Evolutionary conservation across 2,113 vertebrate genomes (phyloP).

Genomic region (Serilophus lunatus): DNA sequence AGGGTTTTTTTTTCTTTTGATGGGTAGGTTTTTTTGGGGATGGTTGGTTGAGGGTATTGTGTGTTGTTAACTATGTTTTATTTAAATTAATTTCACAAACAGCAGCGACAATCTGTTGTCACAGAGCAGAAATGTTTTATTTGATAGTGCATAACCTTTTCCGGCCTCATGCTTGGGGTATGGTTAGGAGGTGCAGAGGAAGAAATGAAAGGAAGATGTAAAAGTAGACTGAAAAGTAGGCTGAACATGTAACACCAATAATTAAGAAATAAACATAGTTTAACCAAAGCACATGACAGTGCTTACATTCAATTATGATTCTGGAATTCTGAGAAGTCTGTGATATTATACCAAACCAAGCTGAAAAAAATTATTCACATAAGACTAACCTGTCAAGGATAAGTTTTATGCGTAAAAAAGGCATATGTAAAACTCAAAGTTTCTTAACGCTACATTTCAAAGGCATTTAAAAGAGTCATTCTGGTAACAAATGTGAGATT

Average conservation of each 20-base stretch:
- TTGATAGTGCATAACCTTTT: neutral
- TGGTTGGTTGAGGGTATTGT: accelerated
- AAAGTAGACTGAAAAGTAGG: neutral
- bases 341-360: neutral
- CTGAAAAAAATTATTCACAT: neutral
- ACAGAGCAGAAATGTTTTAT: neutral
- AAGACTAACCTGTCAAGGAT: neutral
- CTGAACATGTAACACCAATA: neutral
- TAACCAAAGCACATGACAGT: neutral
- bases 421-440: neutral
- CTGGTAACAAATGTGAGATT: neutral
- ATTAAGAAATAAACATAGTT: neutral
- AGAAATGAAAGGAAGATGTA: neutral
- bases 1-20: neutral
- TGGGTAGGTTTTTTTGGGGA: accelerated
- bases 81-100: neutral
- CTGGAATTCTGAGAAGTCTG: neutral
- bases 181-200: neutral
- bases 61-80: neutral
- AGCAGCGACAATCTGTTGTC: neutral
- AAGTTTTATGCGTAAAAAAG: neutral
- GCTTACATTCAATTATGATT: neutral
- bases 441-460: neutral
- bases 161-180: neutral
- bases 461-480: neutral